Base-by-base conservation (phyloP, 2,888 invertebrate genomes). In the Argyresthia albistria region DNA sequence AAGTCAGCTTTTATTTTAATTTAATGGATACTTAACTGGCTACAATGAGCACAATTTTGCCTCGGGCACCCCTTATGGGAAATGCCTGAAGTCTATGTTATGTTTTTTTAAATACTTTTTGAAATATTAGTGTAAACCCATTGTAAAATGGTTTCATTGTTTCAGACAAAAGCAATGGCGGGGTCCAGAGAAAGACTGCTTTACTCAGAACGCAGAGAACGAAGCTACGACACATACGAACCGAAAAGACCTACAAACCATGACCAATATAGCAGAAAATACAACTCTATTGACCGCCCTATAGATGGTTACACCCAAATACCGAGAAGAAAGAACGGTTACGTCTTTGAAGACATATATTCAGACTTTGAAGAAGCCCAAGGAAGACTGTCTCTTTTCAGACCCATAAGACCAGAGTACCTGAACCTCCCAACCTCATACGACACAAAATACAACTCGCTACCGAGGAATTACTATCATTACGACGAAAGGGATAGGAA, bases 331-430 rank as follows among this genome's bases (percentile, higher is more conserved):
- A 84, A 77, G 60, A 86, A 87, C 55, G 87, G 87, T 1, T 87
- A 80, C 58, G 86, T 88, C 11, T 87, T 80, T 59, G 88, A 88
- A 71, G 88, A 88, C 58, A 84, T 88, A 43, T 88, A 88, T 57
- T 86, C 86, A 25, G 86, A 87, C 58, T 87, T 83, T 58, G 87
- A 87, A 50, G 87, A 86, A 65, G 83, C 84, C 7, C 87, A 87
- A 65, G 87, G 86, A 3, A 66, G 80, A 1, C 54, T 88, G 15
- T 88, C 88, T 4, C 63, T 88, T 37, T 88, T 88, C 62, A 70
- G 83, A 62, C 88, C 88, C 16, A 88, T 88, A 54, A 74, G 83
- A 64, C 87, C 87, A 1, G 88, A 88, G 57, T 88, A 83, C 60
- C 64, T 88, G 37, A 82, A 88, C 56, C 67, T 88, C 53, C 83